phyloP scores from a whole-genome alignment of 2,797 vertebrate genomes.

The Discoglossus pictus region DNA sequence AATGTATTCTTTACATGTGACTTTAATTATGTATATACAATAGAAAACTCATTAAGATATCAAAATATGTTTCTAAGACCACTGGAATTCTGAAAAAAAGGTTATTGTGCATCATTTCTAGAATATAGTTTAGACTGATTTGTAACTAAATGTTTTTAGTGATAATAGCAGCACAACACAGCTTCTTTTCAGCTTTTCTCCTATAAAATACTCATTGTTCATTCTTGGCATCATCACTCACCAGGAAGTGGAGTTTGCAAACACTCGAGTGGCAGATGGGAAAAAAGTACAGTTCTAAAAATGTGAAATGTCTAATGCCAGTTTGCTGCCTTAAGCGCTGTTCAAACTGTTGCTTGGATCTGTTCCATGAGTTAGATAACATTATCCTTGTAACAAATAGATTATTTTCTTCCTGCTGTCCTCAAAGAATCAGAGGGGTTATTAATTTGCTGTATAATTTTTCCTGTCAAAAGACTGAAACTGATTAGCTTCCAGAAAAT shows the following conservation, averaged over 20 bases:
- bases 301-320: constrained; percentile 58
- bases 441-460: constrained; percentile 41
- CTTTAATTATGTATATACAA: too few relatives aligned
- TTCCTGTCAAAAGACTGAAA: constrained; percentile 31
- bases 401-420: constrained; percentile 37
- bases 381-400: constrained; percentile 53
- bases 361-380: constrained; percentile 50
- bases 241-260: constrained; percentile 58
- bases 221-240: constrained; percentile 61
- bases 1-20: too few relatives aligned
- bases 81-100: too few relatives aligned
- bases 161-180: constrained; percentile 54
- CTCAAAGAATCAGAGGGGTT: constrained; percentile 42
- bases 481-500: constrained; percentile 47
- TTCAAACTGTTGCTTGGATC: constrained; percentile 32
- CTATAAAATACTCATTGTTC: constrained; percentile 58
- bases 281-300: constrained; percentile 51
- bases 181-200: constrained; percentile 55
- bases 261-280: constrained; percentile 50
- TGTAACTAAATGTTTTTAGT: constrained; percentile 39
- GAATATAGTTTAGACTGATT: constrained; percentile 55
- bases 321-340: constrained; percentile 45
- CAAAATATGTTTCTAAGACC: too few relatives aligned
- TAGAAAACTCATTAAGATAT: too few relatives aligned
- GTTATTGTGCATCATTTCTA: constrained; percentile 43